These are phyloP conservation scores for Dexiosoma caninum DNA, from an alignment of 2,888 invertebrate genomes.

Conservation along the genomic window DNA sequence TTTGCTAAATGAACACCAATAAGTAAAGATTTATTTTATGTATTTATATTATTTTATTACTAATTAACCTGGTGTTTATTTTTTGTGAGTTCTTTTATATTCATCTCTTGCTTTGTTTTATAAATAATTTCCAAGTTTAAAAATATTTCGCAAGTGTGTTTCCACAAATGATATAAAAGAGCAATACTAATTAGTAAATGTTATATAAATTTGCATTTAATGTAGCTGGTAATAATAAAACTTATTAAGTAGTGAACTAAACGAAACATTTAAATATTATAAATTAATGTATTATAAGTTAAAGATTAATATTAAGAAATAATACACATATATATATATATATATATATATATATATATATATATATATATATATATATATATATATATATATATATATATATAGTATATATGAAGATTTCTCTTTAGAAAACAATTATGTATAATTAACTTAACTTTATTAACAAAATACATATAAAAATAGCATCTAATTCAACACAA, in stretches of 20 bases:
- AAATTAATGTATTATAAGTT: constrained; percentile 1
- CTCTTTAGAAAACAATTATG: constrained; percentile 3
- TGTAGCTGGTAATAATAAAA: constrained; percentile 32
- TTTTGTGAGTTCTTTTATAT: constrained; percentile 35
- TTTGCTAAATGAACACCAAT: too few species aligned
- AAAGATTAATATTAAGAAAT: constrained; percentile 18
- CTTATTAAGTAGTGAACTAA: constrained; percentile 54
- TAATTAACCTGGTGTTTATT: constrained; percentile 57
- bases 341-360: too few species aligned
- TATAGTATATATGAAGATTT: neutral
- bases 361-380: too few species aligned
- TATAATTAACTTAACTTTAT: constrained; percentile 25
- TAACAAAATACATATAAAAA: constrained; percentile 24
- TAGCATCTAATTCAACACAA: constrained; percentile 37
- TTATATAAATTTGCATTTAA: constrained; percentile 40
- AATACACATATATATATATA: too few species aligned
- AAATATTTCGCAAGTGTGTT: constrained; percentile 28
- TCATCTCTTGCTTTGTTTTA: neutral
- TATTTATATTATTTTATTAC: constrained; percentile 53
- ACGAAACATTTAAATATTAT: constrained; percentile 30
- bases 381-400: too few species aligned
- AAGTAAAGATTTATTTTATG: constrained; percentile 18
- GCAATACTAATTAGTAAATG: constrained; percentile 29
- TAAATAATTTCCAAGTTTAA: constrained; percentile 47
- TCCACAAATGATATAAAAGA: constrained; percentile 28